Evolutionary conservation across 1,140 invertebrate species (phyloP), one percentile per base, ranked within the genome.

Genomic region (Bombus pyrosoma): DNA sequence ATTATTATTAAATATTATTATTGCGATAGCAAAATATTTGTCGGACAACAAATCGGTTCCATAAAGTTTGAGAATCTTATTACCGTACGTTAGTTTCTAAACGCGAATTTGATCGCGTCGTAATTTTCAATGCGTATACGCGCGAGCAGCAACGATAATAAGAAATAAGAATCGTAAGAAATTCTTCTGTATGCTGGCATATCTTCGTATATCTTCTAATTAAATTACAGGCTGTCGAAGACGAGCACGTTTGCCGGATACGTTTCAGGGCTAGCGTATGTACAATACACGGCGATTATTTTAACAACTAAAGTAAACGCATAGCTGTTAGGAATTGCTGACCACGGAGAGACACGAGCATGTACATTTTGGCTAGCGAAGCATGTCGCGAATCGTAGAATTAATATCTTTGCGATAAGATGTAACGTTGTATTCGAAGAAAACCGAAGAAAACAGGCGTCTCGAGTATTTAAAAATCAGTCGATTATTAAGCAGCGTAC

Each of bases 401-500:
- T 64, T 15, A 64, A 32, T 15, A n/a, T 64, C n/a, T 64, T 32
- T 32, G 13, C 18, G 2, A 6, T 53, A 53, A 22, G 15, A 22
- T 2, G 12, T 1, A 64, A 64, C 2, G n/a, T 64, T 15, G 5
- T 0, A 0, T 32, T 8, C 0, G 62, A n/a, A n/a, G 28, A 15
- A 6, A 15, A 13, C 5, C 0, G 28, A 64, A n/a, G n/a, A n/a
- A n/a, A 15, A 32, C n/a, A 1, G 12, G 5, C n/a, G n/a, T 32
- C n/a, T 64, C n/a, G 10, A 2, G 2, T 64, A 15, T 64, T 53
- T 53, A 22, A 53, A 18, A 53, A 6, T 22, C 6, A 1, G 47
- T 1, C 0, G 22, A 53, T 53, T 53, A 6, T 47, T 1, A 18
- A 47, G 1, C 15, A 0, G 18, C 43, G 0, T 47, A 47, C 0